phyloP scores from a whole-genome alignment of 2,888 invertebrate genomes.

The Sthenelais limicola region DNA sequence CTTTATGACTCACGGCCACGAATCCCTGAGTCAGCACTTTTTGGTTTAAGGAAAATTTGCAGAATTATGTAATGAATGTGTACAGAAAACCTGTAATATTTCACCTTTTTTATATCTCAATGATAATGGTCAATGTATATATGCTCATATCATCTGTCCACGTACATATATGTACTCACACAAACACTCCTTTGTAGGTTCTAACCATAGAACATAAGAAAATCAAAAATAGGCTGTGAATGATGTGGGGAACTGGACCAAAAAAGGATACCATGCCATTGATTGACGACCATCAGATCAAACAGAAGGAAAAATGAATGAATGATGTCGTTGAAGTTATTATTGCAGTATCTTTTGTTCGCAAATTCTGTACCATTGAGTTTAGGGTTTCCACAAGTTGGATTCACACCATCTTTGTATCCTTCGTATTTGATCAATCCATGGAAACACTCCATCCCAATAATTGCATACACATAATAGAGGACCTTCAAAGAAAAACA shows the following conservation, averaged over 20 bases:
- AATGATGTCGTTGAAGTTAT: conserved; percentile 74
- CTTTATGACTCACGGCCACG: conserved; percentile 70
- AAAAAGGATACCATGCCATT: conserved; percentile 74
- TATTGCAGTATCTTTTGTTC: conserved; percentile 72
- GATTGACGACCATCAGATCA: conserved; percentile 75
- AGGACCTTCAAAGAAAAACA: conserved; percentile 65
- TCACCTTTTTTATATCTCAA: too few species aligned
- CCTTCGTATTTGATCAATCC: conserved; percentile 65
- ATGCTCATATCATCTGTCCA: too few species aligned
- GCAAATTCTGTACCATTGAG: conserved; percentile 71
- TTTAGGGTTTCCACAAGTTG: conserved; percentile 69
- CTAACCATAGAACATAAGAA: too few species aligned
- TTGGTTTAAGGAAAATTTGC: too few species aligned
- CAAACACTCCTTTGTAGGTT: too few species aligned
- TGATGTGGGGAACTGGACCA: too few species aligned
- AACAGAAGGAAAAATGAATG: conserved; percentile 73
- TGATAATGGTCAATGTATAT: too few species aligned
- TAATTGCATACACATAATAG: conserved; percentile 73
- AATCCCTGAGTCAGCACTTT: conserved; percentile 69
- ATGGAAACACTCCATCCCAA: conserved; percentile 74
- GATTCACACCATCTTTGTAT: too few species aligned
- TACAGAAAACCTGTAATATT: too few species aligned
- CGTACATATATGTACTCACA: too few species aligned
- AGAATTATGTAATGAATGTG: too few species aligned
- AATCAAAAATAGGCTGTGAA: too few species aligned